These are phyloP conservation scores for Istiophorus platypterus DNA, from an alignment of 2,113 vertebrate species.

Conservation along the genomic window DNA sequence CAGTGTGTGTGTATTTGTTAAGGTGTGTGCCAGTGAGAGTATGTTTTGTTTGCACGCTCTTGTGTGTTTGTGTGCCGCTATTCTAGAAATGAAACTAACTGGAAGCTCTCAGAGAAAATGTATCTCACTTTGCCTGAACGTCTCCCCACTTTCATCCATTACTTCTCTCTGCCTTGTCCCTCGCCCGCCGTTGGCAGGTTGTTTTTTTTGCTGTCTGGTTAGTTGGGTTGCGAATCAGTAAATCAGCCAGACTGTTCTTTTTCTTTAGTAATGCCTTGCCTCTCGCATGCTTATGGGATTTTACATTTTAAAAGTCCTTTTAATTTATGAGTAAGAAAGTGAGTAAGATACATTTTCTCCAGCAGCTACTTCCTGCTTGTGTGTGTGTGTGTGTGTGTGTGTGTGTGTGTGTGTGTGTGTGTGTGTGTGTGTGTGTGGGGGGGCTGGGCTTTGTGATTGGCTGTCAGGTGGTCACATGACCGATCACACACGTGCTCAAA, in stretches of 20 bases:
- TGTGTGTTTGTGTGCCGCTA: constrained; percentile 32
- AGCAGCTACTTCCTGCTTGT: too few species aligned
- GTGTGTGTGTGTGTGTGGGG: too few species aligned
- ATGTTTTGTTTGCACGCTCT: constrained; percentile 40
- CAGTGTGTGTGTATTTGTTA: constrained; percentile 21
- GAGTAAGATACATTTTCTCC: constrained; percentile 2
- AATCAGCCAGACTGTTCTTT: constrained; percentile 54
- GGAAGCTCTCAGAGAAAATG: constrained; percentile 51
- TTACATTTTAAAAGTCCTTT: neutral
- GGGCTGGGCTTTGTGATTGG: neutral
- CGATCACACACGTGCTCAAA: neutral
- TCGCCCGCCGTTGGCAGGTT: neutral
- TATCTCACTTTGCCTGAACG: constrained; percentile 52
- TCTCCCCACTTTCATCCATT: constrained; percentile 65
- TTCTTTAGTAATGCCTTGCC: constrained; percentile 25
- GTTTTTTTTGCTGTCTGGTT: constrained; percentile 52
- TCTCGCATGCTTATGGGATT: neutral
- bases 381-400: too few species aligned
- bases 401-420: too few species aligned
- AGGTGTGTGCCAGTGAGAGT: neutral
- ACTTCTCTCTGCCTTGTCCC: neutral
- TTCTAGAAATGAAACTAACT: constrained; percentile 63
- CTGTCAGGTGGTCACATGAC: neutral
- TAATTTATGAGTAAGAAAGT: neutral
- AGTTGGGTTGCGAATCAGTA: constrained; percentile 26